Conservation (phyloP, 1,140 invertebrate species). For the Bombus consobrinus region DNA sequence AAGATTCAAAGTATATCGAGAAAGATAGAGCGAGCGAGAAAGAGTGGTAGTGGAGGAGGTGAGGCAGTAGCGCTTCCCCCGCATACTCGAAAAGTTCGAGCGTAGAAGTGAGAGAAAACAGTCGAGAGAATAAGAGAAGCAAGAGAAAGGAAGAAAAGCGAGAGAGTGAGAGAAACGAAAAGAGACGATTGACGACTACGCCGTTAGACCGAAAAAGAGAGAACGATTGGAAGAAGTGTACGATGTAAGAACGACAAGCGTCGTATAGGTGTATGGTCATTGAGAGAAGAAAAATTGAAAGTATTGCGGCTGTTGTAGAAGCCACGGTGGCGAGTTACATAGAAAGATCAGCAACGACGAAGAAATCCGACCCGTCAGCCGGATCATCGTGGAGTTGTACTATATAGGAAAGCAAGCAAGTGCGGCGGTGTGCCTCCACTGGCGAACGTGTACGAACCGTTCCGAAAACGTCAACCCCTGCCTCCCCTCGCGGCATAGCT, state of each 20-base stretch:
- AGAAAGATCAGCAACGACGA: constrained; percentile 26
- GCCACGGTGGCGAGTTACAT: not conserved
- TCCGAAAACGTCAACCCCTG: constrained; percentile 70
- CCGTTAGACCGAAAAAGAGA: constrained; percentile 26
- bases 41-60: constrained; percentile 33
- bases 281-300: constrained; percentile 4
- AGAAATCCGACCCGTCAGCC: constrained; percentile 44
- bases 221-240: not conserved
- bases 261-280: not conserved
- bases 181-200: constrained; percentile 33
- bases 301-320: not conserved
- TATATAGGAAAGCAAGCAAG: constrained; percentile 56
- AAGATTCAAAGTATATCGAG: constrained; percentile 34
- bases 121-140: constrained; percentile 18
- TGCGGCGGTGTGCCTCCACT: constrained; percentile 57
- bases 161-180: constrained; percentile 36
- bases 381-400: constrained; percentile 45
- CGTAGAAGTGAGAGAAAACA: constrained; percentile 44
- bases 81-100: constrained; percentile 40
- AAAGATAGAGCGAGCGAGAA: constrained; percentile 45
- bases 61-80: constrained; percentile 53
- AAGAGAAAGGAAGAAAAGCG: constrained; percentile 29
- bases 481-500: constrained; percentile 49
- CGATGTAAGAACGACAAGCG: constrained; percentile 25
- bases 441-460: constrained; percentile 69